Percentiles rank a stretch among this genome's conserved stretches.
These are phyloP conservation scores for Picathartes gymnocephalus DNA, from an alignment of 2,113 vertebrate species.

Conservation along the genomic window DNA sequence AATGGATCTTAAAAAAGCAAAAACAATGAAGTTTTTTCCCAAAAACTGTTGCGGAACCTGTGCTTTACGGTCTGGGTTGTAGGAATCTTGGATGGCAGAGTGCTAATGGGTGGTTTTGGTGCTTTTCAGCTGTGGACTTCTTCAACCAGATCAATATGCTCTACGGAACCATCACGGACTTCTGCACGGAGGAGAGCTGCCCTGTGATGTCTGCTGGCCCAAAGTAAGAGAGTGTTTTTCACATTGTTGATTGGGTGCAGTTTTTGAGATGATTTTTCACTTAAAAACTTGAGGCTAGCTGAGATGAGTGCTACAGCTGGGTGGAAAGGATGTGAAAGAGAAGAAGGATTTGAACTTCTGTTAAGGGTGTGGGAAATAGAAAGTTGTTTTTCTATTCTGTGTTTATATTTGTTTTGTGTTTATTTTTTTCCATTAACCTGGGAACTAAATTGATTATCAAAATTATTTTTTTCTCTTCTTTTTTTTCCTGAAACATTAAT, in stretches of 20 bases:
- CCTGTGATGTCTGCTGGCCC: conserved; percentile 86
- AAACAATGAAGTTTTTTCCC: background rate
- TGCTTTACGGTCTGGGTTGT: background rate
- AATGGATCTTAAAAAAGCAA: background rate
- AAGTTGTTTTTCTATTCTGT: background rate
- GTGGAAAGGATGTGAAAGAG: background rate
- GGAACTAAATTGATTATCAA: background rate
- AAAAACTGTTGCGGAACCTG: accelerated
- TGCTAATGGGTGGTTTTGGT: background rate
- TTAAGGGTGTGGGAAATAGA: background rate
- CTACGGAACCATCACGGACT: conserved; percentile 86
- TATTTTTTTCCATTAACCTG: background rate
- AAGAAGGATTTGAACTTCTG: too few relatives aligned
- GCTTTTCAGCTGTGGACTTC: conserved; percentile 83
- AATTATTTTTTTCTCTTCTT: accelerated
- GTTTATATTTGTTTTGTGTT: background rate
- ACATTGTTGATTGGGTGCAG: accelerated
- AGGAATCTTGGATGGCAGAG: background rate
- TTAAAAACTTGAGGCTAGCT: background rate
- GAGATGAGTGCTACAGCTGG: background rate
- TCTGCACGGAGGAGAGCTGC: conserved; percentile 87
- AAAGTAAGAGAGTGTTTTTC: conserved; percentile 71
- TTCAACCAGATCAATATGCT: conserved; percentile 92
- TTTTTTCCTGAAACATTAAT: background rate
- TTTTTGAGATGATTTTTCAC: background rate